These are phyloP conservation scores for Ophion obscuratus DNA, from an alignment of 2,888 invertebrate genomes.

Conservation along the genomic window DNA sequence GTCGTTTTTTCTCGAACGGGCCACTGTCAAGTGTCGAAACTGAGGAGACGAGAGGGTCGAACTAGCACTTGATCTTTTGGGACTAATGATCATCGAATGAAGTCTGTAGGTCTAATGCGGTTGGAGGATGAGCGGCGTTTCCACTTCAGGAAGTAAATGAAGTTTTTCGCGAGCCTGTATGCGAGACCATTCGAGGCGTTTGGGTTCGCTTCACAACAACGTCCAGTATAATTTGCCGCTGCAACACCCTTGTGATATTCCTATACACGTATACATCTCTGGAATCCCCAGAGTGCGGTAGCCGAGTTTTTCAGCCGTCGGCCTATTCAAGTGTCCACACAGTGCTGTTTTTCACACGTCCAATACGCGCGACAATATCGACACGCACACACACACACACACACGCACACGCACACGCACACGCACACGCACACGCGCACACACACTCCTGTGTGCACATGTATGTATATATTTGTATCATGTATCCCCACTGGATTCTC, in stretches of 20 bases:
- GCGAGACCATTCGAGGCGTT: conserved; percentile 51
- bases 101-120: conserved; percentile 22
- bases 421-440: not conserved
- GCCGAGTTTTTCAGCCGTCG: conserved; percentile 78
- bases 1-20: conserved; percentile 32
- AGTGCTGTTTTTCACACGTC: conserved; percentile 78
- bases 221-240: conserved; percentile 69
- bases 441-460: conserved; percentile 24
- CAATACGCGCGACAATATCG: conserved; percentile 67
- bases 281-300: conserved; percentile 75
- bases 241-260: conserved; percentile 45
- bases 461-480: conserved; percentile 18
- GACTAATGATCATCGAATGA: conserved; percentile 63
- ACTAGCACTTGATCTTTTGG: conserved; percentile 15
- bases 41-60: not conserved
- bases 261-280: conserved; percentile 3
- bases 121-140: conserved; percentile 41
- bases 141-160: conserved; percentile 57
- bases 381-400: conserved; percentile 7
- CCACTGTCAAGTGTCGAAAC: not conserved
- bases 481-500: conserved; percentile 78
- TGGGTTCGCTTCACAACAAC: conserved; percentile 68
- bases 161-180: conserved; percentile 31
- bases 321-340: conserved; percentile 79
- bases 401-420: conserved; percentile 6